Conservation (phyloP, 2,797 vertebrate genomes). For the Bucorvus abyssinicus region DNA sequence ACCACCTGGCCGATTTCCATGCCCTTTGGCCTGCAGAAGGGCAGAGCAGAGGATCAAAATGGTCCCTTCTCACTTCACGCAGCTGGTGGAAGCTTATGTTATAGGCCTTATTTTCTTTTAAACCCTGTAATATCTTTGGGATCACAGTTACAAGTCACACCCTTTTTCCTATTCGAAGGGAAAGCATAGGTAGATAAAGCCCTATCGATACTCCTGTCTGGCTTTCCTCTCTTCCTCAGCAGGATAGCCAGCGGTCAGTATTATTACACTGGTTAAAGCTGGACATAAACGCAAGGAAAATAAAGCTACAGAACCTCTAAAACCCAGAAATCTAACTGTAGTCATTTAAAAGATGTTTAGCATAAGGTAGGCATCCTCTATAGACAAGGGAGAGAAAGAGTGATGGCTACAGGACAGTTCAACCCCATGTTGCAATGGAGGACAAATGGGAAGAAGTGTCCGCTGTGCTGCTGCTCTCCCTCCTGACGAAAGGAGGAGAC, state of each 20-base stretch:
- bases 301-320: neutral
- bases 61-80: neutral
- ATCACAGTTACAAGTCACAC: neutral
- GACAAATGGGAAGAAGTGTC: neutral
- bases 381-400: neutral
- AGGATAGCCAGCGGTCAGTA: neutral
- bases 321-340: neutral
- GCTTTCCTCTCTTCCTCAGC: neutral
- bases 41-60: neutral
- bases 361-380: neutral
- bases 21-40: slow-evolving; percentile 11
- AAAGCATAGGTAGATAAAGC: neutral
- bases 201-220: neutral
- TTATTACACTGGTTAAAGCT: neutral
- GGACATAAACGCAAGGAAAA: neutral
- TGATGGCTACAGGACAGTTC: neutral
- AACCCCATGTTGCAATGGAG: neutral
- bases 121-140: neutral
- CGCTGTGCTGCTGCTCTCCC: neutral
- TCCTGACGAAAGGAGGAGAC: neutral
- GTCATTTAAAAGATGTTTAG: neutral
- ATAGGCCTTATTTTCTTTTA: neutral
- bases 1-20: neutral
- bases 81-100: neutral
- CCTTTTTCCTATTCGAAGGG: neutral